These are phyloP conservation scores for Drosophila parabipectinata DNA, from an alignment of 1,140 invertebrate species.

Conservation along the genomic window DNA sequence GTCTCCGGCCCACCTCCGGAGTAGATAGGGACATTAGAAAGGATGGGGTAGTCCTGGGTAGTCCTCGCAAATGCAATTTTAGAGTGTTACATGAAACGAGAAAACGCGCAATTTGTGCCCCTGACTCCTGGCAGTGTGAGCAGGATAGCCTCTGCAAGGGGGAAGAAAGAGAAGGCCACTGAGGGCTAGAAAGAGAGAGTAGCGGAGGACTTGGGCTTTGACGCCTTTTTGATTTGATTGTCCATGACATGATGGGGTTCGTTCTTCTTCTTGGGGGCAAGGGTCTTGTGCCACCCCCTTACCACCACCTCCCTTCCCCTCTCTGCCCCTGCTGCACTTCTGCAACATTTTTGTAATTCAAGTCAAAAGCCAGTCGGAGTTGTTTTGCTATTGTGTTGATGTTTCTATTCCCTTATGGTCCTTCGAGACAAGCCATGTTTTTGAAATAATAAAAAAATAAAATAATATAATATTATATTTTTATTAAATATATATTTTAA, in stretches of 20 bases:
- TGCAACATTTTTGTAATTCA: constrained; percentile 77
- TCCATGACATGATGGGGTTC: constrained; percentile 62
- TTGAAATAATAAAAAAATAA: neutral
- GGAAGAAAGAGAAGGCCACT: constrained; percentile 37
- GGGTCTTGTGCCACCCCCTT: no score
- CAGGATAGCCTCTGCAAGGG: neutral
- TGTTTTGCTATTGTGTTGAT: constrained; percentile 18
- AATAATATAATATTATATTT: neutral
- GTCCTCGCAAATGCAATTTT: constrained; percentile 70
- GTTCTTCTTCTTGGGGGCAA: neutral
- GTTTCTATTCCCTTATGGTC: neutral
- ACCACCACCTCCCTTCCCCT: neutral
- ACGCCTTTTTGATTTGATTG: constrained; percentile 80
- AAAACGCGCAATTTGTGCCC: constrained; percentile 49
- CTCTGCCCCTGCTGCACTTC: constrained; percentile 31
- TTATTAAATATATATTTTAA: no score
- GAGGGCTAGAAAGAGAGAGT: constrained; percentile 32
- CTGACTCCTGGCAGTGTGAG: neutral
- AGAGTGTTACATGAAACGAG: constrained; percentile 77
- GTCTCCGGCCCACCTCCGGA: neutral
- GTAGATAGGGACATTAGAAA: constrained; percentile 13
- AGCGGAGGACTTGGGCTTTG: constrained; percentile 65
- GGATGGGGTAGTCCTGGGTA: neutral
- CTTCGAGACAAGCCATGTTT: neutral
- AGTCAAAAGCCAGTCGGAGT: constrained; percentile 59